Base-by-base conservation (phyloP, 2,113 vertebrate species). In the Cromileptes altivelis region DNA sequence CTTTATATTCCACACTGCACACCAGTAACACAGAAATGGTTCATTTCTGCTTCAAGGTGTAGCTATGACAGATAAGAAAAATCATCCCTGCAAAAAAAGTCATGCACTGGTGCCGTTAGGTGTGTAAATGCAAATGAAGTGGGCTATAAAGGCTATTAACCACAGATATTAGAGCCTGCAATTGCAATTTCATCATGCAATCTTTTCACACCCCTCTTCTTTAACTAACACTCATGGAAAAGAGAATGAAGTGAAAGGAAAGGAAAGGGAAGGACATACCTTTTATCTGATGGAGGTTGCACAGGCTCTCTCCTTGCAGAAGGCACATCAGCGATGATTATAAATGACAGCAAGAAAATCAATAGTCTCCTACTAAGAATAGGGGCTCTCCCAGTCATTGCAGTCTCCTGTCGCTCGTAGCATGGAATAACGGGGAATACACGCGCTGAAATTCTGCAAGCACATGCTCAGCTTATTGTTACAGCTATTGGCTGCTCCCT, bases 301-400 rank as follows among this genome's bases (percentile, higher is more conserved):
- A 56, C 47, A 52, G 47, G 25, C 64, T 80, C 69, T 81, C 75
- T 85, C 61, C 73, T 73, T 76, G 71, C 40, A 58, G 70, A 86
- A 86, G 79, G 82, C 86, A 85, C 92, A 85, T 91, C 89, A 85
- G 55, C 78, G 58, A 63, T 84, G 64, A 90, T 92, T 84, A 58
- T 25, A 91, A 88, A 90, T 85, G 88, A 89, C 91, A 85, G 91
- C 64, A 73, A 56, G 60, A 84, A 80, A 92, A 93, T 91, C 90
- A 91, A 90, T 89, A 75, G 79, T 72, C 85, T 86, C 84, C 82
- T 63, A 9, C 83, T 80, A 58, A 74, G 85, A 87, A 67, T 25
- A 82, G 82, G 81, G 89, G 83, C 75, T 93, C 88, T 87, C 84
- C 88, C 86, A 61, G 80, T 85, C 84, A 77, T 60, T 53, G 86